phyloP scores from a whole-genome alignment of 1,140 invertebrate species.

The Drosophila rhopaloa region DNA sequence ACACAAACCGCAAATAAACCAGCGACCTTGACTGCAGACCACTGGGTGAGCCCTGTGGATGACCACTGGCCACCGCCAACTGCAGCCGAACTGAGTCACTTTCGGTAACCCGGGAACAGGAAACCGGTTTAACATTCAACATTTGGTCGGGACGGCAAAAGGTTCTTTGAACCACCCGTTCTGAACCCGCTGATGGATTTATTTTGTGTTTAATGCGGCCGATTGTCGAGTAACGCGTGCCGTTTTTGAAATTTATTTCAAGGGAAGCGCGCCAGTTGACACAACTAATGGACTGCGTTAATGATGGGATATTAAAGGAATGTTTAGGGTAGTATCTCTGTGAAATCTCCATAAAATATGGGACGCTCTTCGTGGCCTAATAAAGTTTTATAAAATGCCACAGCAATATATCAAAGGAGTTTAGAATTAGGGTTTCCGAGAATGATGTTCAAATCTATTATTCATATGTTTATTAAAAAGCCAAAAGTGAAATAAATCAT shows the following conservation, averaged over 20 bases:
- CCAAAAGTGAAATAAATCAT: not conserved
- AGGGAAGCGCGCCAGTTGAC: constrained; percentile 32
- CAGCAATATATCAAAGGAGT: not conserved
- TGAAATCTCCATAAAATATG: constrained; percentile 33
- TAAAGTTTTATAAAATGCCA: constrained; percentile 2
- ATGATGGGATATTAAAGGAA: constrained; percentile 47
- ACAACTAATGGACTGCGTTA: constrained; percentile 44
- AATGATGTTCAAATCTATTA: not conserved
- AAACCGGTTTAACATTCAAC: constrained; percentile 47
- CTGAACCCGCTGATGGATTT: constrained; percentile 63
- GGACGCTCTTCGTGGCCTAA: not conserved
- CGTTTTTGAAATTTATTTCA: constrained; percentile 46
- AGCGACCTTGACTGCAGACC: constrained; percentile 62
- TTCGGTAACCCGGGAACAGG: not conserved
- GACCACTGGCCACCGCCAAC: constrained; percentile 24
- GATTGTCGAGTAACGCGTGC: constrained; percentile 59
- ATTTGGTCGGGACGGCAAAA: constrained; percentile 41
- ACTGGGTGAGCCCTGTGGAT: constrained; percentile 9
- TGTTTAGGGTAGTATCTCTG: constrained; percentile 9
- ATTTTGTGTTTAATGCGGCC: constrained; percentile 64
- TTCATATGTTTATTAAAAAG: not conserved
- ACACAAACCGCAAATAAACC: constrained; percentile 66
- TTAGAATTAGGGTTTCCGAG: not conserved
- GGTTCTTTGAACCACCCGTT: constrained; percentile 66
- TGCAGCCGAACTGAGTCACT: constrained; percentile 47